Evolutionary conservation across 2,113 vertebrate species (phyloP), one percentile per base, ranked within the genome.

Genomic region (Hypanus sabinus): DNA sequence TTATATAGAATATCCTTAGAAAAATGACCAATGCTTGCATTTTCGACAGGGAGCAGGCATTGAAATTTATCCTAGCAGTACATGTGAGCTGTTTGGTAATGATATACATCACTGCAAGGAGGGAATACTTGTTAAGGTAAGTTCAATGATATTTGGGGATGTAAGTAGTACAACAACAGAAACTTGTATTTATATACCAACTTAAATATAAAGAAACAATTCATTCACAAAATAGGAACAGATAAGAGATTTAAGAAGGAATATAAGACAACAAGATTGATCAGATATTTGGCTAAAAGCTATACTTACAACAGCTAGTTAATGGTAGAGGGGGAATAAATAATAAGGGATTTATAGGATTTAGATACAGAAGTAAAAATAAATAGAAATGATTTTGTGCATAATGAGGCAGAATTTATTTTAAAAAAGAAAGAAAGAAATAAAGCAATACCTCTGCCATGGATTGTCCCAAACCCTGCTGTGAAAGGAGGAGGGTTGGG

Each of bases 41-140:
- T 70, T 95, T 95, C 80, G 46, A 60, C 75, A 99, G 99, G 98
- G 99, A 75, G 98, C 99, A 18, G 99, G 98, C 65, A 95, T 99
- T 94, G 99, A 99, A 96, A 98, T 99, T 94, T 99, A 99, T 79
- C 98, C 98, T 0, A 98, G 99, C 36, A 99, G 98, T 90, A 96
- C 95, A 0, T 99, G 98, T 95, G 97, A 95, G 93, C 96, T 99
- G 94, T 95, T 97, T 90, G 96, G 97, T 94, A 99, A 98, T 0
- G 98, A 97, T 22, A 97, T 99, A 94, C 99, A 99, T 96, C 99
- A 99, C 95, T 99, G 99, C 96, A 99, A 98, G 94, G 99, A 99
- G 68, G 99, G 99, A 10, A 97, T 99, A 73, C 98, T 99, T 27
- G 98, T 99, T 95, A 99, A 99, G 98, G 98, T 99, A 95, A 96